Evolutionary conservation across 2,888 invertebrate genomes (phyloP), one percentile per base, ranked within the genome.

Genomic region (Ernsta delagoae): DNA sequence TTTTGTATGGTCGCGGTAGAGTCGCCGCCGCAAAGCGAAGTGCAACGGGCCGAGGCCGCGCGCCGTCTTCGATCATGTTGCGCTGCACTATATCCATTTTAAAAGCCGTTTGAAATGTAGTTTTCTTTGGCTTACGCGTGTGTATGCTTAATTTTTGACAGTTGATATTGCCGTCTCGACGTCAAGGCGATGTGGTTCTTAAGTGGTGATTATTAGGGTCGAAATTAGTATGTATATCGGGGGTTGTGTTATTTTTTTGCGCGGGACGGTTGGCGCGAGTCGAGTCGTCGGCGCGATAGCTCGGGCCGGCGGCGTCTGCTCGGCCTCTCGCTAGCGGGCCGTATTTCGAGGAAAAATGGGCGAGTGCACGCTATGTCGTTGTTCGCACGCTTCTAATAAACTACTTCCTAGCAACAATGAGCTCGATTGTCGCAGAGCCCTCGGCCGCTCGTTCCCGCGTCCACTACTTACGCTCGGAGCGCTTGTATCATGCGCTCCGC

Each of bases 101-200:
- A 85, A 88, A 45, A 86, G 85, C 78, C 75, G 84, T 89, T 88
- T 87, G 78, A 87, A 88, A 86, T 89, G 83, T 88, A 85, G 89
- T 89, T 92, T 90, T 87, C 88, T 89, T 84, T 84, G 83, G 85
- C 84, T 84, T 88, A 87, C 87, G 89, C 91, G 90, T 90, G 91
- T 90, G 84, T 88, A 86, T 84, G 85, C 88, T 88, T 91, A 89
- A 91, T 93, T 93, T 93, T 94, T 94, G 94, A 94, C 94, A 94
- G 94, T 94, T 94, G 92, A 90, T 90, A 93, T 92, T 88, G 78
- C 84, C 86, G 83, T 79, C 72, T 71, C 63, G 24, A 67, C 73
- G 78, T 74, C 86, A 88, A 82, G 81, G 87, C 75, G 89, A 84
- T 86, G 80, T 90, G 78, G 80, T 81, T 87, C 90, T 86, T 93